phyloP scores from a whole-genome alignment of 2,888 invertebrate species.

The Tricholauxania praeusta region DNA sequence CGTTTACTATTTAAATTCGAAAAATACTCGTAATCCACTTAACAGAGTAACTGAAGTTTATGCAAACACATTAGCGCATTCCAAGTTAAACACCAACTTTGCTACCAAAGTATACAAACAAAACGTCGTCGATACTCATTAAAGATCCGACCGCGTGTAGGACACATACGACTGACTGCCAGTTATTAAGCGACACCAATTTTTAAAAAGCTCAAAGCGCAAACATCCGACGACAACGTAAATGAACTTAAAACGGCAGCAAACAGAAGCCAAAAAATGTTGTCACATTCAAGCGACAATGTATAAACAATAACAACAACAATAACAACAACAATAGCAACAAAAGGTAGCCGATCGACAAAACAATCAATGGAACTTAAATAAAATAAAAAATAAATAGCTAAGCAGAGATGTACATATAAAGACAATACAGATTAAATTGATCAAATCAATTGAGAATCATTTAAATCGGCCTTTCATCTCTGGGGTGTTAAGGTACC shows the following conservation, averaged over 20 bases:
- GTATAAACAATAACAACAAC: constrained; percentile 19
- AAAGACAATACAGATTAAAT: background rate
- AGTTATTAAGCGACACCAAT: background rate
- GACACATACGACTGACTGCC: too few species aligned
- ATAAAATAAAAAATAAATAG: background rate
- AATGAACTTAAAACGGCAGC: constrained; percentile 23
- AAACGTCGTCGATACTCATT: background rate
- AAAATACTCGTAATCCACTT: constrained; percentile 8
- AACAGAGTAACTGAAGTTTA: constrained; percentile 23
- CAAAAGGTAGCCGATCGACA: constrained; percentile 12
- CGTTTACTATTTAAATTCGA: too few species aligned
- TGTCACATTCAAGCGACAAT: constrained; percentile 13
- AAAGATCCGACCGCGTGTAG: background rate
- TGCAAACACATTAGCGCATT: constrained; percentile 34
- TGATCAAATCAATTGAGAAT: background rate
- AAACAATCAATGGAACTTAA: constrained; percentile 20
- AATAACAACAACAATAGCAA: background rate
- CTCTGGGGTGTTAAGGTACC: too few species aligned
- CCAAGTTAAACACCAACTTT: background rate
- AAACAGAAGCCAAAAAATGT: constrained; percentile 35
- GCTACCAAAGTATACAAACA: constrained; percentile 21
- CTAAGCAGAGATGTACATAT: background rate
- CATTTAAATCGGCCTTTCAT: too few species aligned
- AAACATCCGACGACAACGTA: constrained; percentile 25
- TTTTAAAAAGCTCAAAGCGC: constrained; percentile 27